phyloP scores from a whole-genome alignment of 2,888 invertebrate species.

The Hesperia comma region DNA sequence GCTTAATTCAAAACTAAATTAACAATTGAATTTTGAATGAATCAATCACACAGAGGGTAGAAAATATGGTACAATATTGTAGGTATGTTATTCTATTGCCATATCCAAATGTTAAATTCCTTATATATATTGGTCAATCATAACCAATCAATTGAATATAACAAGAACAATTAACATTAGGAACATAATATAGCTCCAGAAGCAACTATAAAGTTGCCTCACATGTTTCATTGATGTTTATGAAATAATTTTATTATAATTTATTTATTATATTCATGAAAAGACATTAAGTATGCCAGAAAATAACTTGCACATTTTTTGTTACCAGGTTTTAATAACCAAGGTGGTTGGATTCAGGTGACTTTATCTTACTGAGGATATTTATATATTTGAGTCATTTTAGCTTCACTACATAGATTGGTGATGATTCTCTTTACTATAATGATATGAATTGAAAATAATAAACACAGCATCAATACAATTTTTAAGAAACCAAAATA shows the following conservation, averaged over 20 bases:
- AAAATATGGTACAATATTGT: conserved; percentile 26
- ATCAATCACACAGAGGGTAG: conserved; percentile 12
- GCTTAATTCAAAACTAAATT: conserved; percentile 16
- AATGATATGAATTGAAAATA: no score
- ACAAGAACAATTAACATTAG: neutral
- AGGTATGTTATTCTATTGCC: neutral
- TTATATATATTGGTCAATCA: neutral
- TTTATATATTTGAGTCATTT: conserved; percentile 10
- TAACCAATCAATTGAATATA: neutral
- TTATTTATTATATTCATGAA: neutral
- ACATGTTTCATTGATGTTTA: no score
- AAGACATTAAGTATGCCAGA: neutral
- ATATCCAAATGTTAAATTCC: neutral
- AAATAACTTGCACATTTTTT: neutral
- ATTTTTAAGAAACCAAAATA: neutral
- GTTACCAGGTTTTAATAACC: no score
- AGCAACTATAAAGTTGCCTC: no score
- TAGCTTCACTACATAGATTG: conserved; percentile 24
- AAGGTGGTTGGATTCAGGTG: neutral
- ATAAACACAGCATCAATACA: neutral
- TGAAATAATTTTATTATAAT: no score
- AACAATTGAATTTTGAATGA: conserved; percentile 16
- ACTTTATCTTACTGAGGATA: neutral
- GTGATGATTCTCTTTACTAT: no score
- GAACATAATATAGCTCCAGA: neutral